Evolutionary conservation across 2,797 vertebrate genomes (phyloP), one percentile per base, ranked within the genome.

Genomic region (Bryconaethiops microstoma): DNA sequence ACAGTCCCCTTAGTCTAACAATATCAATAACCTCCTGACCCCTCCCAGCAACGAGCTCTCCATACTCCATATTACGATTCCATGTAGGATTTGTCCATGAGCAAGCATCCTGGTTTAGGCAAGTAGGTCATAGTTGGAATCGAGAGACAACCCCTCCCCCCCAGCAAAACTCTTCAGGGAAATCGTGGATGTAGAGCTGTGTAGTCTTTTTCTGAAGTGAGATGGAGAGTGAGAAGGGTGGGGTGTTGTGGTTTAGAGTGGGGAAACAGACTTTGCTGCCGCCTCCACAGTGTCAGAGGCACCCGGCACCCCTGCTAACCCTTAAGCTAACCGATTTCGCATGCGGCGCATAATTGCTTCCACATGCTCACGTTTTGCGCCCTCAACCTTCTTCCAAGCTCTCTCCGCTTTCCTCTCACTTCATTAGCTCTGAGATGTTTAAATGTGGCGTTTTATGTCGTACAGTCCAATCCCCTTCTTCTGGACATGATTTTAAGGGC

Each of bases 1-100:
- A 90, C 88, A 88, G 84, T 93, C 92, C 91, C 89, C 89, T 89
- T 91, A 87, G 92, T 92, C 89, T 88, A 92, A 84, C 82, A 83
- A 85, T 91, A 90, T 89, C 83, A 88, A 84, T 90, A 92, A 90
- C 87, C 90, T 91, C 87, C 89, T 89, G 90, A 90, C 90, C 91
- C 90, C 89, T 88, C 89, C 88, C 91, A 88, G 88, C 76, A 83
- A 73, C 86, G 85, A 77, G 52, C 83, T 42, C 88, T 87, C 81
- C 86, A 83, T 89, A 72, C 86, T 84, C 77, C 25, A 59, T 71
- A 74, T 81, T 59, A 78, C 74, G 78, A 39, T 71, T 76, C 77
- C 84, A 75, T 64, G 67, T 82, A 82, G 86, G 74, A 85, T 76
- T 69, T 59, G 74, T 80, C 77, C 83, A 69, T 82, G 59, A 70